phyloP scores from a whole-genome alignment of 2,888 invertebrate species.

The Drosophila siamana region DNA sequence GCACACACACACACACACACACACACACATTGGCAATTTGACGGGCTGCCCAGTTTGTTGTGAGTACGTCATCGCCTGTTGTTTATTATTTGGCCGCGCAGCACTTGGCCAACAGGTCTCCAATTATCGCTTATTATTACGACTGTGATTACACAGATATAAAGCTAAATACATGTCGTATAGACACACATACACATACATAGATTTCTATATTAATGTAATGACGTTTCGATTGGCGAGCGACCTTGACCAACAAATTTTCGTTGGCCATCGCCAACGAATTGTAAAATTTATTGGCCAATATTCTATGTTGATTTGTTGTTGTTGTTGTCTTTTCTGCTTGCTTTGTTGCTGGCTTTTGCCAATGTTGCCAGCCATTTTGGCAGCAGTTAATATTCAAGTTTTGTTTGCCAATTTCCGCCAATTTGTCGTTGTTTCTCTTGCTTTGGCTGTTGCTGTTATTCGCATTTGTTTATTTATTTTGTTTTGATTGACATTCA shows the following conservation, averaged over 20 bases:
- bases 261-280: slow-evolving; percentile 71
- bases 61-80: slow-evolving; percentile 67
- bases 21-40: slow-evolving; percentile 58
- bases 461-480: slow-evolving; percentile 49
- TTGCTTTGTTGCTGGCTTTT: slow-evolving; percentile 13
- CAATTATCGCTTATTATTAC: slow-evolving; percentile 62
- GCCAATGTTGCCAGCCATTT: slow-evolving; percentile 55
- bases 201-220: slow-evolving; percentile 51
- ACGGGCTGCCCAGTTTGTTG: slow-evolving; percentile 79
- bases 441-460: slow-evolving; percentile 36
- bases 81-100: slow-evolving; percentile 77
- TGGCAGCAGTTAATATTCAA: slow-evolving; percentile 81
- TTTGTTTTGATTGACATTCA: slow-evolving; percentile 65
- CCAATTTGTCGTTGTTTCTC: slow-evolving; percentile 41
- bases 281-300: slow-evolving; percentile 81
- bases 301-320: slow-evolving; percentile 54
- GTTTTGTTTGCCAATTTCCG: slow-evolving; percentile 71
- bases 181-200: too few species aligned
- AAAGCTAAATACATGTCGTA: slow-evolving; percentile 6
- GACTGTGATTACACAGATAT: slow-evolving; percentile 42
- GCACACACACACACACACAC: slow-evolving; percentile 72
- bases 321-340: slow-evolving; percentile 31
- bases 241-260: slow-evolving; percentile 57
- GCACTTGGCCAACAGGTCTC: slow-evolving; percentile 74
- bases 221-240: slow-evolving; percentile 72